Conservation (phyloP, 1,140 invertebrate species). For the Sipha flava region DNA sequence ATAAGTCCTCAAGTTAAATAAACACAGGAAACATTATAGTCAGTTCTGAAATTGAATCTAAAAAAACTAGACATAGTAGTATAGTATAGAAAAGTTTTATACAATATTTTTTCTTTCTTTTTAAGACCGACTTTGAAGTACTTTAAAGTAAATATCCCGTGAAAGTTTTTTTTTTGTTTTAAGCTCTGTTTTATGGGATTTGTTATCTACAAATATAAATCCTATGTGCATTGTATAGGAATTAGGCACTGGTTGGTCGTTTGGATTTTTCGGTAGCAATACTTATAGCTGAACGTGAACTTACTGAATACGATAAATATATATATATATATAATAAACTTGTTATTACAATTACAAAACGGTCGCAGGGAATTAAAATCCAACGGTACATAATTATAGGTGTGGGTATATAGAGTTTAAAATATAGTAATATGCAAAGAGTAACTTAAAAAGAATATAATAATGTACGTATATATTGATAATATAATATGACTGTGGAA, state of each 20-base stretch:
- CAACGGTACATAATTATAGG: too few species aligned
- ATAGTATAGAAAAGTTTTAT: neutral
- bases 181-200: neutral
- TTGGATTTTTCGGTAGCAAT: too few species aligned
- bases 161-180: neutral
- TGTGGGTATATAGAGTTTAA: too few species aligned
- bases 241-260: neutral
- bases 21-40: neutral
- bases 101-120: neutral
- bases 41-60: neutral
- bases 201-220: neutral
- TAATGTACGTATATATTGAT: too few species aligned
- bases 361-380: too few species aligned
- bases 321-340: too few species aligned
- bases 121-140: neutral
- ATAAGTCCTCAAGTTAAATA: neutral
- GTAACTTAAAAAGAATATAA: too few species aligned
- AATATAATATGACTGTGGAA: too few species aligned
- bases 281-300: too few species aligned
- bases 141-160: neutral
- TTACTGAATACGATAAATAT: too few species aligned
- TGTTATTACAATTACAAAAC: too few species aligned
- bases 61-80: neutral
- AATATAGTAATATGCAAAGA: too few species aligned
- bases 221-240: neutral